Conservation (phyloP, 1,140 invertebrate species). For the Magallana ariakensis region DNA sequence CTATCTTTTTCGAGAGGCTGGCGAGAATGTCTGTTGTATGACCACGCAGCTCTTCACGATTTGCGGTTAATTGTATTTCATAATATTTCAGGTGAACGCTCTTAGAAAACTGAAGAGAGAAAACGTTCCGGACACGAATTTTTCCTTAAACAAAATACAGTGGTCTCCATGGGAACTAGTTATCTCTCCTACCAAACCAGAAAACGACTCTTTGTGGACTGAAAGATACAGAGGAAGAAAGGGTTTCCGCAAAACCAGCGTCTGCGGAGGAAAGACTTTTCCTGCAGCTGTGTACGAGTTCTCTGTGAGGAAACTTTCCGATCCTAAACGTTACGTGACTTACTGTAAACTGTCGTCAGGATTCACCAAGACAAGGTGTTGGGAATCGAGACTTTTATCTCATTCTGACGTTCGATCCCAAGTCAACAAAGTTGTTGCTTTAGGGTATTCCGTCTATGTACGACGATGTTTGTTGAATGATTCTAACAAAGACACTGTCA, state of each 20-base stretch:
- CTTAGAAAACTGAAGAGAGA: constrained; percentile 48
- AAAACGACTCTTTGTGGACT: neutral
- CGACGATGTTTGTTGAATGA: constrained; percentile 34
- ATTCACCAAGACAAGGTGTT: constrained; percentile 14
- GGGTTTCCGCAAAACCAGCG: constrained; percentile 39
- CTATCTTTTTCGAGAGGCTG: too few species aligned
- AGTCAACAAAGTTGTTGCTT: constrained; percentile 45
- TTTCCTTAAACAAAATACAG: constrained; percentile 52
- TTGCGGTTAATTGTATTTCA: too few species aligned
- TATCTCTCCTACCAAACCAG: constrained; percentile 19
- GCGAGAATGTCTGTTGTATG: too few species aligned
- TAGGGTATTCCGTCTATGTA: constrained; percentile 41
- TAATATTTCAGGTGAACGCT: constrained; percentile 20
- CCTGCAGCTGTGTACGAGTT: constrained; percentile 58
- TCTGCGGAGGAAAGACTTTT: constrained; percentile 43
- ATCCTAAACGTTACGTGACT: constrained; percentile 52
- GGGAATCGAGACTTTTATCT: constrained; percentile 48
- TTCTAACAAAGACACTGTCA: neutral
- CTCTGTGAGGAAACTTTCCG: constrained; percentile 47
- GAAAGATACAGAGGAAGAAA: constrained; percentile 42
- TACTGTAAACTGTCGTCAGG: constrained; percentile 50
- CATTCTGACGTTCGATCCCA: constrained; percentile 39
- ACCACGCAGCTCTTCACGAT: too few species aligned
- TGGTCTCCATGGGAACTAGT: constrained; percentile 61
- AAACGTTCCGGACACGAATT: constrained; percentile 59